Base-by-base conservation (phyloP, 2,888 invertebrate genomes). In the Epinotia ramella region DNA sequence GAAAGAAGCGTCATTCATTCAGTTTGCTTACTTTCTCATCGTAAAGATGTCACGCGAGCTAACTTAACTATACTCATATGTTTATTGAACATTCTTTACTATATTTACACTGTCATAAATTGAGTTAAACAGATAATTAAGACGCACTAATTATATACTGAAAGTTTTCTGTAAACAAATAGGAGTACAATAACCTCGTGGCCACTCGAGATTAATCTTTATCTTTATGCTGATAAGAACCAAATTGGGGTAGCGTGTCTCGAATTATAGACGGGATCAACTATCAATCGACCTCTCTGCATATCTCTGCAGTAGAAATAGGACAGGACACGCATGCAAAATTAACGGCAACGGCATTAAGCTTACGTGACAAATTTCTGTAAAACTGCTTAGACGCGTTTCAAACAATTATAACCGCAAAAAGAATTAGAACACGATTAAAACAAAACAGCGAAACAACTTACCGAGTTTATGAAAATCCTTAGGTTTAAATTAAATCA, bases 391-490 rank as follows among this genome's bases (percentile, higher is more conserved):
- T 46, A 28, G 49, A 63, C 63, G 33, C 33, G 40, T 12, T 20
- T 62, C n/a, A 44, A 13, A 33, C 28, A 53, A 33, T 18, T 63
- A 71, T 63, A 49, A 70, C n/a, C n/a, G 53, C n/a, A 28, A 11
- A 28, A 63, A 49, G 12, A 18, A 13, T 49, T 16, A 33, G 13
- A 28, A 11, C 71, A 4, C 13, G 33, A 60, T 12, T 40, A 12
- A 63, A n/a, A 60, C 7, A 49, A 62, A 69, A 49, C 28, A 18
- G 12, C 4, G 53, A 62, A 66, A 53, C 56, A 18, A 72, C 76
- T 76, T 57, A 76, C 76, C 63, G 44, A 57, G 66, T 67, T 46
- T 63, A 60, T 63, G 56, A 46, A 72, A 76, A 76, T 76, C 76
- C 76, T 71, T 71, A 72, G 20, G 53, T 18, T 24, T n/a, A n/a